A percentile compares a stretch with the other conserved stretches of the same genome.
phyloP scores from a whole-genome alignment of 2,888 invertebrate genomes.

The Melieria picta region DNA sequence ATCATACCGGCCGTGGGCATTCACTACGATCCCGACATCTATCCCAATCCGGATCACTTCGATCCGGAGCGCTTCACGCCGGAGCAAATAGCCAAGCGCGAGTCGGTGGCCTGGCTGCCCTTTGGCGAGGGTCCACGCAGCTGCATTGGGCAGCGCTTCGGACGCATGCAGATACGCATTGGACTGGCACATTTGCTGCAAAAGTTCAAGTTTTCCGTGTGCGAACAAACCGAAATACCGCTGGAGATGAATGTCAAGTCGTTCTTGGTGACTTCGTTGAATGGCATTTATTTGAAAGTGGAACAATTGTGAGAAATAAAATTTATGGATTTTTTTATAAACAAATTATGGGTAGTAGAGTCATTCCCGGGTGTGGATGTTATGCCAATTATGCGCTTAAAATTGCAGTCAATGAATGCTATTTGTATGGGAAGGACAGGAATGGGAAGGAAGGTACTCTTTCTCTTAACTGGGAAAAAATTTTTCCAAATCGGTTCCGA shows the following conservation, averaged over 20 bases:
- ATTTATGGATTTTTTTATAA: too few species aligned
- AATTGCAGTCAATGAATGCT: too few species aligned
- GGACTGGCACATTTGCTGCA: conserved; percentile 55
- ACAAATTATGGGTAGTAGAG: too few species aligned
- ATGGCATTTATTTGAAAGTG: conserved; percentile 46
- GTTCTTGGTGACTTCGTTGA: conserved; percentile 42
- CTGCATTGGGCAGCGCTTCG: conserved; percentile 62
- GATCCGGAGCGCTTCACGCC: conserved; percentile 72
- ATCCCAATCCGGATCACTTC: conserved; percentile 70
- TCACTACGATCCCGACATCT: conserved; percentile 69
- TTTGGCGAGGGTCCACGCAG: conserved; percentile 63
- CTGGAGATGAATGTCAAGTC: conserved; percentile 43
- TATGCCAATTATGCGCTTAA: too few species aligned
- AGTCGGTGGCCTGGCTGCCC: conserved; percentile 59
- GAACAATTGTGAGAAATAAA: conserved; percentile 34
- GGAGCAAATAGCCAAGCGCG: conserved; percentile 68
- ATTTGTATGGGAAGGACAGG: too few species aligned
- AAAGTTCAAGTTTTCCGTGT: conserved; percentile 52
- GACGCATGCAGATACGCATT: conserved; percentile 56
- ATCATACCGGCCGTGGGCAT: conserved; percentile 64
- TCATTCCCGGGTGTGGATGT: not conserved
- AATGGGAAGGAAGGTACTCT: too few species aligned
- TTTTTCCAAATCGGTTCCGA: too few species aligned
- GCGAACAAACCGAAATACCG: conserved; percentile 51
- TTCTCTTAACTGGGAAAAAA: too few species aligned